phyloP scores from a whole-genome alignment of 2,113 vertebrate species.

The Papio anubis region DNA sequence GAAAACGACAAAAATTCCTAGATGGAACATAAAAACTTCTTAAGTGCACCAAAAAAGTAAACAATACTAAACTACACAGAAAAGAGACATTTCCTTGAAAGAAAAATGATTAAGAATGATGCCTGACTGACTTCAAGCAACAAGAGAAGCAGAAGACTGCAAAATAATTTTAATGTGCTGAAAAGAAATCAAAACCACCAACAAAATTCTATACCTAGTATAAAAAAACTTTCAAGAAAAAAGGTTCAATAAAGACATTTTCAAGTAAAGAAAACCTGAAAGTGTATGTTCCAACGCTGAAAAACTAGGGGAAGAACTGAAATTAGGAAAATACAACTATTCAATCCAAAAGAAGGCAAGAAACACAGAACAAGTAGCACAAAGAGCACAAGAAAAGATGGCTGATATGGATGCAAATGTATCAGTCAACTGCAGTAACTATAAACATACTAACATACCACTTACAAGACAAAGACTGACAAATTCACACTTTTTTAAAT shows the following conservation, averaged over 20 bases:
- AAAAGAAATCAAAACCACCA: background rate
- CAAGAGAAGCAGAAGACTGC: background rate
- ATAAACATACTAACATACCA: background rate
- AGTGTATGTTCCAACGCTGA: background rate
- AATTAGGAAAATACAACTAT: background rate
- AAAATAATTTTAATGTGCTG: background rate
- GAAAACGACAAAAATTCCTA: background rate
- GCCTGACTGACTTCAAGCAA: background rate
- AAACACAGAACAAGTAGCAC: background rate
- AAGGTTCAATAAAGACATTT: background rate
- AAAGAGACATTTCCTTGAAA: background rate
- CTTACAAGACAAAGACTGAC: background rate
- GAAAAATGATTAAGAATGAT: background rate
- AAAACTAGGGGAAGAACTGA: background rate
- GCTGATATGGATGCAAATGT: background rate
- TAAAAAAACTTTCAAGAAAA: background rate
- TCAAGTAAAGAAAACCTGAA: background rate
- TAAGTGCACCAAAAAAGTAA: background rate
- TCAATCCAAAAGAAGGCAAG: background rate
- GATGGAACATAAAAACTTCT: background rate
- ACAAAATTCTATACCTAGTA: background rate
- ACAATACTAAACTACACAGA: background rate
- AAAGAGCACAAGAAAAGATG: background rate
- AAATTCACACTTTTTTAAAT: background rate
- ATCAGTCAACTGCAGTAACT: background rate